These are phyloP conservation scores for Calephelis perditalis DNA, from an alignment of 2,888 invertebrate genomes.

Conservation along the genomic window DNA sequence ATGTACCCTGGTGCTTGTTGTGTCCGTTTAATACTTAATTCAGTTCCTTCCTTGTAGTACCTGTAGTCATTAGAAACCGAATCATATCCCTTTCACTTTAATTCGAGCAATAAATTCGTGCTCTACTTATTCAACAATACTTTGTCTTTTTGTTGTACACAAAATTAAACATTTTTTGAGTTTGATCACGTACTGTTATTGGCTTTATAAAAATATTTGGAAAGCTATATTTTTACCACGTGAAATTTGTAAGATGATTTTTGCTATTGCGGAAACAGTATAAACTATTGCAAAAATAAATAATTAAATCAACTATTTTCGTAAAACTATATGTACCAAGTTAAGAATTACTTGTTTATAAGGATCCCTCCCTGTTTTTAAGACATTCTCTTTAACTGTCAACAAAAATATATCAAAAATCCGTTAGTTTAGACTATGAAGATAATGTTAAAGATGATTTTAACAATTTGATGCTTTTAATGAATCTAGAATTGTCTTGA, in stretches of 20 bases:
- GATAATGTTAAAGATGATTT: too few species aligned
- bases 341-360: too few species aligned
- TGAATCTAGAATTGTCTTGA: too few species aligned
- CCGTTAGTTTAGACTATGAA: too few species aligned
- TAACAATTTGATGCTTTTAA: too few species aligned
- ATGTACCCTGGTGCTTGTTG: neutral
- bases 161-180: conserved; percentile 14
- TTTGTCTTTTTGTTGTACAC: conserved; percentile 34
- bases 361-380: too few species aligned
- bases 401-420: too few species aligned
- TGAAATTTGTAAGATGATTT: neutral
- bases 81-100: conserved; percentile 70
- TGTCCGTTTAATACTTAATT: neutral
- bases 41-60: neutral
- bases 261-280: neutral
- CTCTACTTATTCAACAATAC: conserved; percentile 65
- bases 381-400: too few species aligned
- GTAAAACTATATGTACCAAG: too few species aligned
- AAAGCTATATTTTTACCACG: neutral
- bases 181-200: neutral
- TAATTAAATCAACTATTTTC: too few species aligned
- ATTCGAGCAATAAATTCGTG: conserved; percentile 70
- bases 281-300: too few species aligned
- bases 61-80: conserved; percentile 15
- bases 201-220: conserved; percentile 1